phyloP scores from a whole-genome alignment of 1,140 invertebrate genomes.

The Diachasmimorpha longicaudata region DNA sequence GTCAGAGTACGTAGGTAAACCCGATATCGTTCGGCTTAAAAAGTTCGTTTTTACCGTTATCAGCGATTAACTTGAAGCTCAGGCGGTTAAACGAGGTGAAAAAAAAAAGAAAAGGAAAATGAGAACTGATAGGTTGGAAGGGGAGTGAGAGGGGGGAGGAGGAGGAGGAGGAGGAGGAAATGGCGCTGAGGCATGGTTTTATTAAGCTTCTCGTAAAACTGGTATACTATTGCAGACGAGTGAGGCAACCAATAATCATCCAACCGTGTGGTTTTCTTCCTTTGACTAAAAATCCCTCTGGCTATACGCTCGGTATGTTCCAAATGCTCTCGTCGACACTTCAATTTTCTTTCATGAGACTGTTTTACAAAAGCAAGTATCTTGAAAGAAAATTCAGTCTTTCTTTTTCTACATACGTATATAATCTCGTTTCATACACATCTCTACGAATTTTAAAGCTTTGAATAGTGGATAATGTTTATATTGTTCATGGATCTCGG shows the following conservation, averaged over 20 bases:
- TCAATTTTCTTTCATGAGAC: conserved; percentile 10
- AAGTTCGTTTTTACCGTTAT: conserved; percentile 30
- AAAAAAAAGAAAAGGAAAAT: conserved; percentile 7
- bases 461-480: neutral
- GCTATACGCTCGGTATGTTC: conserved; percentile 1
- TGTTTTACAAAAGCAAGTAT: neutral
- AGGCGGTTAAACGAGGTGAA: conserved; percentile 7
- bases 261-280: conserved; percentile 6
- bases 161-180: neutral
- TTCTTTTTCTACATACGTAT: neutral
- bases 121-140: neutral
- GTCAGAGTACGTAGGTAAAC: conserved; percentile 9
- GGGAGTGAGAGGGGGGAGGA: neutral
- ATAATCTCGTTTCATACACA: neutral
- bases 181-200: conserved; percentile 7
- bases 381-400: neutral
- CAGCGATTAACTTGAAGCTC: conserved; percentile 27
- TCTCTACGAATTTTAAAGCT: neutral
- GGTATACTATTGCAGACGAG: conserved; percentile 13
- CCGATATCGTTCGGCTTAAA: conserved; percentile 29
- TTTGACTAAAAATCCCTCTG: conserved; percentile 23
- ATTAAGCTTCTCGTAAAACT: conserved; percentile 24
- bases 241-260: conserved; percentile 6
- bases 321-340: conserved; percentile 5
- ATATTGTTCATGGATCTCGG: neutral